Evolutionary conservation across 2,888 invertebrate genomes (phyloP), one percentile per base, ranked within the genome.

Genomic region (Pantelozetes paolii): DNA sequence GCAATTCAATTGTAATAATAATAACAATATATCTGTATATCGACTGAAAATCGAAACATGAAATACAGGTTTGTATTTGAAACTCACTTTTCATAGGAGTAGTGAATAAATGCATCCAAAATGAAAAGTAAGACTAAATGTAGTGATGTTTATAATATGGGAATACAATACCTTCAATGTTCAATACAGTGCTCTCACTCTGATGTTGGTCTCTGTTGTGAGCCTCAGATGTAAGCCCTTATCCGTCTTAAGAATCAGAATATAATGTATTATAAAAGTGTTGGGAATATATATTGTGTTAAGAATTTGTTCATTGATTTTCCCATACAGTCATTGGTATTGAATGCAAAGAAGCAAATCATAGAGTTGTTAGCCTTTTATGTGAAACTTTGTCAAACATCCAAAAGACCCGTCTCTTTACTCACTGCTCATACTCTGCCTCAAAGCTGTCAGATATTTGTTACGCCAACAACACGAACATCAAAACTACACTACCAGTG

Each of bases 111-210:
- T 11, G 15, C 20, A 20, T 50, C 50, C 8, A 50, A 50, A 50
- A 50, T 50, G n/a, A 50, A 50, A 50, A 20, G 50, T 11, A 57
- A 57, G 30, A 62, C 62, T 62, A 62, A 62, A 62, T 62, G 20
- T 30, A 62, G 62, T 62, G 62, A 62, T 62, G 62, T 62, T 62
- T 62, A 62, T 62, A 62, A 62, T 62, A 62, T 18, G 5, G 48
- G 18, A 36, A 36, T 36, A 48, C n/a, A 48, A 48, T 48, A 48
- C 48, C 6, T 36, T 36, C 36, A 36, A 36, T 36, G 6, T 8
- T 36, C 6, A 8, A 36, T 11, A 11, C 11, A 36, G 57, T 26
- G 57, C 28, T 8, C 11, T 57, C 11, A 5, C 8, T 26, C 23
- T 15, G 45, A 9, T 45, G 13, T 45, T 50, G 50, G 9, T n/a